Conservation (phyloP, 2,797 vertebrate species). For the Sitta carolinensis region DNA sequence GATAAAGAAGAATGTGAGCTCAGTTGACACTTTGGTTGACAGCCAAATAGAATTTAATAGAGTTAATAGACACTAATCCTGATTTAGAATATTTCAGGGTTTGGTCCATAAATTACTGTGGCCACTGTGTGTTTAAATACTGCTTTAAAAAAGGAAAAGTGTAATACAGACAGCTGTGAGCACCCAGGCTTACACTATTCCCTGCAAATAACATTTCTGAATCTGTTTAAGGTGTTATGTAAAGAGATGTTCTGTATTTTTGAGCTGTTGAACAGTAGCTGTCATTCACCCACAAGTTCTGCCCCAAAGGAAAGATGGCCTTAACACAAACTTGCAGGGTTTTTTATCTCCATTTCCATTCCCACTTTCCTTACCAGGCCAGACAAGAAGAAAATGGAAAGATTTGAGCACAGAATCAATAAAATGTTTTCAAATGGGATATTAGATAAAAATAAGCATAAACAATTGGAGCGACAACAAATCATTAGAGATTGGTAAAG, state of each 20-base stretch:
- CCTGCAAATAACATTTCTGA: not conserved
- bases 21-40: slow-evolving; percentile 18
- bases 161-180: not conserved
- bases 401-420: not conserved
- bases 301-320: not conserved
- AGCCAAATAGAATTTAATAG: slow-evolving; percentile 50
- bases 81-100: slow-evolving; percentile 37
- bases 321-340: not conserved
- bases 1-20: slow-evolving; percentile 17
- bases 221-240: not conserved
- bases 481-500: not conserved
- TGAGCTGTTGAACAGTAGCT: not conserved
- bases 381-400: not conserved
- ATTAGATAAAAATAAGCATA: not conserved
- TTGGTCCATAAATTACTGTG: slow-evolving; percentile 20
- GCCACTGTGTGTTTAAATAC: not conserved
- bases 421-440: not conserved
- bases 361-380: not conserved
- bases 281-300: not conserved
- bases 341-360: not conserved
- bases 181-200: not conserved
- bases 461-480: not conserved
- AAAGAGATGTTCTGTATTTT: not conserved
- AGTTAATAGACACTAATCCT: slow-evolving; percentile 51
- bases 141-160: not conserved